Evolutionary conservation across 1,140 invertebrate species (phyloP), one percentile per base, ranked within the genome.

Genomic region (Drosophila yakuba): DNA sequence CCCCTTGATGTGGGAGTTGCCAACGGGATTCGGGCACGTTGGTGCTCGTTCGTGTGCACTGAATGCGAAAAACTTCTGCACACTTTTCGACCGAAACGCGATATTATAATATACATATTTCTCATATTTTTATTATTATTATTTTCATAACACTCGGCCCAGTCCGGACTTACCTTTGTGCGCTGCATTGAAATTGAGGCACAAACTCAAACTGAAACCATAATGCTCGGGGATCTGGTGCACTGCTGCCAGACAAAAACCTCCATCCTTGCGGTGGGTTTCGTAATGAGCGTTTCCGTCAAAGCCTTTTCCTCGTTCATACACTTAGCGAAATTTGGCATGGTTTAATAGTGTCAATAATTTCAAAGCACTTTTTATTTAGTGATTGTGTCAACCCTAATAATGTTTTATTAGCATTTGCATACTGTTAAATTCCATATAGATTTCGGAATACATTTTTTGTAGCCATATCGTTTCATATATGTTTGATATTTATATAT

Each of bases 31-130:
- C 43, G 58, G 50, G 48, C 54, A 74, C 50, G 66, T 36, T 71
- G 57, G 60, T 73, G 84, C 80, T 62, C 86, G 69, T 67, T 90
- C 88, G 81, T 90, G 88, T 90, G 88, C 88, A 90, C 58, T 90
- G 82, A 90, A 88, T 83, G 83, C 77, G 82, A 88, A 88, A 82
- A 74, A 83, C 75, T 86, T 84, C 80, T 68, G 76, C 67, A 78
- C 67, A 80, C 59, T 80, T 84, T 77, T 78, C 68, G 67, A 59
- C 78, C 68, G 80, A 74, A 80, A 74, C 50, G 85, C 74, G 77
- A 84, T 90, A 90, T 84, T 80, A 64, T 80, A 62, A 72, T 59
- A 69, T 57, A 71, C 56, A 63, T 67, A 45, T 71, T 68, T 78
- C 52, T 73, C 59, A 69, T 71, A 50, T 64, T 79, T 56, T 73